phyloP scores from a whole-genome alignment of 2,113 vertebrate species.

The Anser brachyrhynchus region DNA sequence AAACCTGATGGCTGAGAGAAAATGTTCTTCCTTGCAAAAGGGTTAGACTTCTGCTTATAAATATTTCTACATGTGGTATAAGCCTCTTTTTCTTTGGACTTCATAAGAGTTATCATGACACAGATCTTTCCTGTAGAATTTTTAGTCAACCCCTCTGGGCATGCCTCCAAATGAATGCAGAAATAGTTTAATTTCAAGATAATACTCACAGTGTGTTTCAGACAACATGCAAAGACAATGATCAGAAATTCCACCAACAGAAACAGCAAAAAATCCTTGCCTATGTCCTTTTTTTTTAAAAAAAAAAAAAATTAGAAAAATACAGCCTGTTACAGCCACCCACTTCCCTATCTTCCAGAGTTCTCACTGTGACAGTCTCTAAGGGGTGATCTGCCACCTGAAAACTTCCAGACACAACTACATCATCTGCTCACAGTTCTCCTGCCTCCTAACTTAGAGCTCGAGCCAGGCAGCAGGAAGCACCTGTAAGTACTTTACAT shows the following conservation, averaged over 20 bases:
- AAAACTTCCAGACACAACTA: constrained; percentile 55
- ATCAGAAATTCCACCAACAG: not conserved
- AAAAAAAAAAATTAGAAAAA: not conserved
- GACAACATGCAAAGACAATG: not conserved
- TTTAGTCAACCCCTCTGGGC: not conserved
- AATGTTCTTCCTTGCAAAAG: not conserved
- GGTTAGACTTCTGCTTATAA: not conserved
- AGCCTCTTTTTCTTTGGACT: not conserved
- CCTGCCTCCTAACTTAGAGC: not conserved
- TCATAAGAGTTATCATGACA: not conserved
- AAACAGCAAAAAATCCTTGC: not conserved
- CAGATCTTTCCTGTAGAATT: not conserved
- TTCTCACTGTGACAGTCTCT: not conserved
- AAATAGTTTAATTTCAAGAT: not conserved
- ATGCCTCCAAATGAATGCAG: not conserved
- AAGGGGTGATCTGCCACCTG: constrained; percentile 29
- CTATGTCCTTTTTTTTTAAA: not conserved
- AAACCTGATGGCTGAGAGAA: not conserved
- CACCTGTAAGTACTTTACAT: constrained; percentile 44
- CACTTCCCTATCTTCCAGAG: not conserved
- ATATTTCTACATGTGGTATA: not conserved
- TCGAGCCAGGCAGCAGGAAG: constrained; percentile 27
- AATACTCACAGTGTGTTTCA: not conserved
- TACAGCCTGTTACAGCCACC: not conserved
- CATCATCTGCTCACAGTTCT: constrained; percentile 24